A percentile compares a stretch with the other conserved stretches of the same genome.
Evolutionary conservation across 1,140 invertebrate genomes (phyloP).

Genomic region (Drosophila ananassae): DNA sequence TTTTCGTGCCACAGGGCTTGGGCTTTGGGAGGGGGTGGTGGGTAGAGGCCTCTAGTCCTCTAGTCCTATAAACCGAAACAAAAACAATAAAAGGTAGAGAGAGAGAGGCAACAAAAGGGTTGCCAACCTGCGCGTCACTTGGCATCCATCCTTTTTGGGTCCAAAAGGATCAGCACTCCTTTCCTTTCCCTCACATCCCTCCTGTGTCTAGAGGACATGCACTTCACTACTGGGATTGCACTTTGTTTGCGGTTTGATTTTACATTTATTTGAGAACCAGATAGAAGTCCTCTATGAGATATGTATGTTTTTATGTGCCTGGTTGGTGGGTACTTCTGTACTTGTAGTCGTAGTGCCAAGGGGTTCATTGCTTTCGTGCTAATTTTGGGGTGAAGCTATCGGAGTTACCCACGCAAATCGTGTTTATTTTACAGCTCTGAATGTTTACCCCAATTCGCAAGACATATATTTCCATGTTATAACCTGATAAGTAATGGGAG

Average conservation of each 20-base stretch:
- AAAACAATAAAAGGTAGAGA: slow-evolving; percentile 2
- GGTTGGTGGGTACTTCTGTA: neutral
- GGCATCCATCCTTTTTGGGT: slow-evolving; percentile 65
- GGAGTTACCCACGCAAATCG: slow-evolving; percentile 9
- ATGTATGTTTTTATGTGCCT: neutral
- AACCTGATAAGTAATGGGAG: neutral
- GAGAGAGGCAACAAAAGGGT: slow-evolving; percentile 21
- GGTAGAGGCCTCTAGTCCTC: slow-evolving; percentile 34
- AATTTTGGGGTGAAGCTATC: slow-evolving; percentile 16
- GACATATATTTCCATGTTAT: neutral
- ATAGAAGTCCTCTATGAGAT: neutral
- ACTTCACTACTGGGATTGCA: slow-evolving; percentile 1
- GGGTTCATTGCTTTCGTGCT: slow-evolving; percentile 5
- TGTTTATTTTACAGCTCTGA: slow-evolving; percentile 4
- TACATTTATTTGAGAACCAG: slow-evolving; percentile 6
- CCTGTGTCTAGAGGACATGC: too few species aligned
- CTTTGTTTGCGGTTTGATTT: slow-evolving; percentile 15
- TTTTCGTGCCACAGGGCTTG: too few species aligned
- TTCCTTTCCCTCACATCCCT: neutral
- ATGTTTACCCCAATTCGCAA: slow-evolving; percentile 4
- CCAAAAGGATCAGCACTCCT: slow-evolving; percentile 2
- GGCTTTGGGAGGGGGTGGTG: slow-evolving; percentile 1
- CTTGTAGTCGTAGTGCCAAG: neutral
- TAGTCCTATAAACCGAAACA: slow-evolving; percentile 60
- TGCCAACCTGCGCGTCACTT: slow-evolving; percentile 59